Conservation (phyloP, 1,140 invertebrate species). For the Pachypeltis micranthus region DNA sequence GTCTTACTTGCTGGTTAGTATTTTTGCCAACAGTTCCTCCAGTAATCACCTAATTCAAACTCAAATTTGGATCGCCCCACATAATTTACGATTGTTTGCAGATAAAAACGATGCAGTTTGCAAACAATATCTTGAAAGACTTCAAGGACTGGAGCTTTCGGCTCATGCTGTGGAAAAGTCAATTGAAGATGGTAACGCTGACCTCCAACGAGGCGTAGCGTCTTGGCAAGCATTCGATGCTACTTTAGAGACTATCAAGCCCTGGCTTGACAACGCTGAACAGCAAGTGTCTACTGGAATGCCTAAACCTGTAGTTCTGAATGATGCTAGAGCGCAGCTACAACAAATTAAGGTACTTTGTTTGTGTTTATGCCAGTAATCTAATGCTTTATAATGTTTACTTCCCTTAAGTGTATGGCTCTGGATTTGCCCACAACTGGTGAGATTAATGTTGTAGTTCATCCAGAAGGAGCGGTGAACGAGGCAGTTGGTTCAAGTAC, state of each 20-base stretch:
- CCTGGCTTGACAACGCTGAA: conserved; percentile 80
- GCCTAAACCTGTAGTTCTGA: conserved; percentile 55
- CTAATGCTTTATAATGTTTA: too few relatives aligned
- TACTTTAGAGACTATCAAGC: conserved; percentile 63
- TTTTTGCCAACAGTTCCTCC: too few relatives aligned
- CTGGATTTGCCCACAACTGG: too few relatives aligned
- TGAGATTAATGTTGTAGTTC: too few relatives aligned
- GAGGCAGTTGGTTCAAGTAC: too few relatives aligned
- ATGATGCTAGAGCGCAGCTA: conserved; percentile 68
- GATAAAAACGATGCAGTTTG: conserved; percentile 5
- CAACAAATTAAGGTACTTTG: conserved; percentile 39
- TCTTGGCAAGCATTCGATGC: conserved; percentile 78
- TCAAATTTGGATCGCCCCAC: too few relatives aligned
- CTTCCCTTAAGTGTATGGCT: not conserved
- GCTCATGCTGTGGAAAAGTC: conserved; percentile 54
- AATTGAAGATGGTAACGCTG: conserved; percentile 56
- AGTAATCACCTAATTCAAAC: too few relatives aligned
- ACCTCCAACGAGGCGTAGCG: conserved; percentile 53
- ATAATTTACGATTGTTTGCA: too few relatives aligned
- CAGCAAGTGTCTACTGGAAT: conserved; percentile 53
- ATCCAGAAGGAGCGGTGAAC: too few relatives aligned
- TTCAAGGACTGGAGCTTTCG: conserved; percentile 24
- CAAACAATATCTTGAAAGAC: conserved; percentile 1
- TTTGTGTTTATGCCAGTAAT: too few relatives aligned
- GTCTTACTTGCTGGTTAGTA: conserved; percentile 5